Evolutionary conservation across 2,888 invertebrate genomes (phyloP).

Genomic region (Marronus borbonicus): DNA sequence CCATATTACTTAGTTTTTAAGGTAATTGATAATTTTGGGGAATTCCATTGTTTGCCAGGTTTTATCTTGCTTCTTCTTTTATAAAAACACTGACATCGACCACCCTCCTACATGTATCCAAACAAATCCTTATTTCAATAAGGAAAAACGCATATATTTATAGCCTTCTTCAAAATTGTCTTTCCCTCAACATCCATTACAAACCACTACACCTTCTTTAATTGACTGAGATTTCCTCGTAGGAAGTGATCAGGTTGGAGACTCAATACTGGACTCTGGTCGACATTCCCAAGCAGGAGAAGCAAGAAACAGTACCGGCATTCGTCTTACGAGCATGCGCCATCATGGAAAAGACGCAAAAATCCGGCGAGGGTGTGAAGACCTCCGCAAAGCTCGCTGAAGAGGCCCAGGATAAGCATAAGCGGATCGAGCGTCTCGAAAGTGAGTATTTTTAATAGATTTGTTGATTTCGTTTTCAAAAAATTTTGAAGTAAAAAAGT

Average conservation of each 20-base stretch:
- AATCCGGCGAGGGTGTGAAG: conserved; percentile 90
- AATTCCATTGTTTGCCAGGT: too few species aligned
- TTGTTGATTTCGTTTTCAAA: neutral
- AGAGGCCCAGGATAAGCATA: conserved; percentile 87
- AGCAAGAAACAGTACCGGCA: conserved; percentile 93
- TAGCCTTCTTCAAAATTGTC: neutral
- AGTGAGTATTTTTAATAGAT: conserved; percentile 73
- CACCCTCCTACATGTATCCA: too few species aligned
- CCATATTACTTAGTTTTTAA: too few species aligned
- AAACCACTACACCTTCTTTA: neutral
- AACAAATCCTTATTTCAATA: too few species aligned
- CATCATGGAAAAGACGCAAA: conserved; percentile 93
- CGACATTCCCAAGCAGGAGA: conserved; percentile 94
- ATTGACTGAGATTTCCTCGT: conserved; percentile 52
- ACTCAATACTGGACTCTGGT: conserved; percentile 95
- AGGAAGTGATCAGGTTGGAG: conserved; percentile 93
- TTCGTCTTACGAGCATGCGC: conserved; percentile 93
- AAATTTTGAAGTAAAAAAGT: neutral
- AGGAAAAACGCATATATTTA: too few species aligned
- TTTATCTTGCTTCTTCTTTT: too few species aligned
- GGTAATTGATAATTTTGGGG: too few species aligned
- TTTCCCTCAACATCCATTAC: neutral
- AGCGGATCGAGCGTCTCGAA: conserved; percentile 89
- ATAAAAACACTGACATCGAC: too few species aligned
- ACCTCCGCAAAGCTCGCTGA: conserved; percentile 88